Base-by-base conservation (phyloP, 2,888 invertebrate species). In the Amiota communis region DNA sequence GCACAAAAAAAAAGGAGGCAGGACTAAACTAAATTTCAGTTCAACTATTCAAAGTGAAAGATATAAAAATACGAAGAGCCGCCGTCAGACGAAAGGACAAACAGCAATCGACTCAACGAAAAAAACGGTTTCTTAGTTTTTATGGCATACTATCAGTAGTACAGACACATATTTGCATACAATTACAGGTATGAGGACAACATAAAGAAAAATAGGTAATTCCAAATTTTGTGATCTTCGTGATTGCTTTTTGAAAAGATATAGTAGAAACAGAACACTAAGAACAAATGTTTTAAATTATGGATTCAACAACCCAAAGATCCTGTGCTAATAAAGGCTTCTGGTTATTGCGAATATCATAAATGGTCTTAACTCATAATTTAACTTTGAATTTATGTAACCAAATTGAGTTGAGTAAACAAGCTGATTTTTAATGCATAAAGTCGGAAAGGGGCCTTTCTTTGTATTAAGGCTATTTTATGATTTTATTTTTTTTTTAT, bases 81-180 rank as follows among this genome's bases (percentile, higher is more conserved):
- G 36, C 36, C 36, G 36, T 6, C 36, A 6, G 6, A 4, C 23
- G 36, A 36, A 36, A 15, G n/a, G 64, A 36, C 13, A 3, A 46
- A 36, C 63, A 13, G 63, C 63, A 47, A 47, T 6, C 13, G 10
- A 46, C n/a, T n/a, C n/a, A 63, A 9, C 23, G 53, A 12, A n/a
- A n/a, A 12, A n/a, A n/a, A n/a, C 53, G 1, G 53, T 51, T 49
- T 4, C 15, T 23, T 17, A 17, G 49, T 17, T 12, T 65, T 65
- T 65, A 65, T 48, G 65, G 49, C 8, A 15, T 65, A 49, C 49
- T 23, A n/a, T n/a, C n/a, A n/a, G n/a, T n/a, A n/a, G n/a, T 23
- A 23, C 23, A 23, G 23, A 11, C 11, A 11, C 11, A 20, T 8
- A 59, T 59, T 59, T 59, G 59, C 59, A 59, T 59, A 20, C 36